Base-by-base conservation (phyloP, 2,797 vertebrate genomes). In the Lepus townsendii region DNA sequence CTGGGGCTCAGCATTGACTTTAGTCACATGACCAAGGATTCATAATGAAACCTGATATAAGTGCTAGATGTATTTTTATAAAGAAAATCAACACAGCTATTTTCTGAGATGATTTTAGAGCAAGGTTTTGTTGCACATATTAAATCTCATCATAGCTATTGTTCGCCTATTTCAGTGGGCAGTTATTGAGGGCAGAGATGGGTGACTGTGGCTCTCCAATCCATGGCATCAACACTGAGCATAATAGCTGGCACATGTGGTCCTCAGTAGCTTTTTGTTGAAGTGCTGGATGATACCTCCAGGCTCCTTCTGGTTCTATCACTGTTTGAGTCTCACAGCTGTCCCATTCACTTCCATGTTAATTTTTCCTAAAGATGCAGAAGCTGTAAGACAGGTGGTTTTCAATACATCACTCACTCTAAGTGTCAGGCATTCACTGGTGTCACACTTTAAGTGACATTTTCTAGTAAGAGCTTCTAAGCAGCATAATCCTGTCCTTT, bases 361-460 rank as follows among this genome's bases (percentile, higher is more conserved):
- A 86, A 93, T 92, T 84, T 84, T 80, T 76, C 77, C 73, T 95
- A 60, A 75, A 90, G 93, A 89, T 35, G 47, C n/a, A 68, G 8
- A 1, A n/a, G 9, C 11, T 63, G 35, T 69, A 77, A 79, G 79
- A 80, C 93, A n/a, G 77, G 60, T 83, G 86, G 84, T 91, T 96
- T 93, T 85, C 82, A 91, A 97, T 96, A 72, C 92, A 68, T 91
- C 95, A n/a, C 87, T 97, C 85, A 88, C 38, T 82, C 8, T 91
- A 62, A 91, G 85, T 94, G 88, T 83, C 35, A 95, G 54, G 82
- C 19, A 22, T 42, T 94, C 14, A 24, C 24, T 19, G 12, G 38
- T 30, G 95, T 65, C 80, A 92, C 87, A 87, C 52, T 91, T 94
- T 60, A 95, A 96, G 95, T 32, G 19, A 32, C 42, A 80, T 95